Percentiles rank a stretch among this genome's conserved stretches.
phyloP scores from a whole-genome alignment of 2,888 invertebrate species.

The Napeogenes sylphis region DNA sequence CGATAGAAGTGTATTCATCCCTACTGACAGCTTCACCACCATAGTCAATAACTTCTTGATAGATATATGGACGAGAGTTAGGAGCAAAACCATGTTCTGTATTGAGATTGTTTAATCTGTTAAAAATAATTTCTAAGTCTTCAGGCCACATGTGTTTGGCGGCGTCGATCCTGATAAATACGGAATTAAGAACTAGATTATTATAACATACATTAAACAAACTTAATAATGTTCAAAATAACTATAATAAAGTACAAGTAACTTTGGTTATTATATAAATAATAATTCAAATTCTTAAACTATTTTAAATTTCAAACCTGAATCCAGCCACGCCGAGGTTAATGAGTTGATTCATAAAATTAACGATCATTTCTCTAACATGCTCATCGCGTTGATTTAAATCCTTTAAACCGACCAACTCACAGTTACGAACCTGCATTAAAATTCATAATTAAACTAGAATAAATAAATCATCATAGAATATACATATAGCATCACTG shows the following conservation, averaged over 20 bases:
- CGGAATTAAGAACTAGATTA: background rate
- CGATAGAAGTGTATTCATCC: slow-evolving; percentile 75
- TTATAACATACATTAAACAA: background rate
- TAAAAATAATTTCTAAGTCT: slow-evolving; percentile 82
- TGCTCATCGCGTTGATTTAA: slow-evolving; percentile 82
- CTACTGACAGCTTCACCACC: slow-evolving; percentile 72
- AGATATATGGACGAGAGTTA: slow-evolving; percentile 82
- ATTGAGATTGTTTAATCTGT: slow-evolving; percentile 78
- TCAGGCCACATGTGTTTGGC: slow-evolving; percentile 88
- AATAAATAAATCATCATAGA: no score
- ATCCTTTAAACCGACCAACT: slow-evolving; percentile 86
- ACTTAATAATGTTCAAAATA: no score
- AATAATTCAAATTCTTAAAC: background rate
- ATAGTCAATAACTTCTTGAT: slow-evolving; percentile 86
- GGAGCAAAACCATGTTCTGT: slow-evolving; percentile 79
- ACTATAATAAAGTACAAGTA: no score
- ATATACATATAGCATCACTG: no score
- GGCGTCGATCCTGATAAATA: slow-evolving; percentile 80
- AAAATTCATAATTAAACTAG: background rate
- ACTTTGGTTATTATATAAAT: no score
- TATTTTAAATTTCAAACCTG: slow-evolving; percentile 55
- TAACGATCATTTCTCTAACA: slow-evolving; percentile 81
- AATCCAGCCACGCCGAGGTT: slow-evolving; percentile 87
- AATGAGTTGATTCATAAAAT: slow-evolving; percentile 82
- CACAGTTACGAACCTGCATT: slow-evolving; percentile 82